Conservation (phyloP, 2,113 vertebrate species). For the Trichomycterus rosablanca region DNA sequence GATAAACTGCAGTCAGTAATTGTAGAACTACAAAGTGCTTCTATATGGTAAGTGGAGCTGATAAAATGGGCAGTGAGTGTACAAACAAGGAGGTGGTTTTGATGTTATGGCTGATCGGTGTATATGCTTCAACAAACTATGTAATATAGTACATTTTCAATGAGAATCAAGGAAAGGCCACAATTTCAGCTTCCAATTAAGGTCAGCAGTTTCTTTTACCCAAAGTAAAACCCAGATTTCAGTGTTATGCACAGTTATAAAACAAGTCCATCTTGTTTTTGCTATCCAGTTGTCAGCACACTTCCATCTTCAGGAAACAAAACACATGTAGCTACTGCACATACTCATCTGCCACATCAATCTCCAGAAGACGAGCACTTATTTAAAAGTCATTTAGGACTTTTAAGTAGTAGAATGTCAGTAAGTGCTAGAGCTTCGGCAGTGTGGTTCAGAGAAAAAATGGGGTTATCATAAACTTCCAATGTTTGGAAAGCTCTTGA, state of each 20-base stretch:
- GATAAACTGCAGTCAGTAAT: too few relatives aligned
- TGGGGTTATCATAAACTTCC: conserved; percentile 80
- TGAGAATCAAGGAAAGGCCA: not conserved
- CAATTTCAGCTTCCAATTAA: not conserved
- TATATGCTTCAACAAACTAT: too few relatives aligned
- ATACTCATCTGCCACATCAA: not conserved
- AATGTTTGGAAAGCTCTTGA: conserved; percentile 98
- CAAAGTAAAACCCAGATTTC: not conserved
- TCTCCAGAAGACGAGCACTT: not conserved
- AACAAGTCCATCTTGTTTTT: not conserved
- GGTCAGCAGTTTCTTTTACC: not conserved
- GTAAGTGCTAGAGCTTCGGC: not conserved
- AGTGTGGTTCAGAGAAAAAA: conserved; percentile 17
- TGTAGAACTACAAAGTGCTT: too few relatives aligned
- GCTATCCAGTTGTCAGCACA: not conserved
- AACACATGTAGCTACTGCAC: not conserved
- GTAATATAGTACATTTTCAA: not conserved
- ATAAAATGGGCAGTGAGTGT: too few relatives aligned
- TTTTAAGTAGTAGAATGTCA: not conserved
- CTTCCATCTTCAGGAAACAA: not conserved
- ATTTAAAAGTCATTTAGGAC: not conserved
- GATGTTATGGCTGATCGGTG: too few relatives aligned
- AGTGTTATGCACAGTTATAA: not conserved
- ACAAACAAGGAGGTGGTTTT: too few relatives aligned
- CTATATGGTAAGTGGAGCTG: too few relatives aligned